Evolutionary conservation across 1,140 invertebrate genomes (phyloP).

Genomic region (Triops cancriformis): DNA sequence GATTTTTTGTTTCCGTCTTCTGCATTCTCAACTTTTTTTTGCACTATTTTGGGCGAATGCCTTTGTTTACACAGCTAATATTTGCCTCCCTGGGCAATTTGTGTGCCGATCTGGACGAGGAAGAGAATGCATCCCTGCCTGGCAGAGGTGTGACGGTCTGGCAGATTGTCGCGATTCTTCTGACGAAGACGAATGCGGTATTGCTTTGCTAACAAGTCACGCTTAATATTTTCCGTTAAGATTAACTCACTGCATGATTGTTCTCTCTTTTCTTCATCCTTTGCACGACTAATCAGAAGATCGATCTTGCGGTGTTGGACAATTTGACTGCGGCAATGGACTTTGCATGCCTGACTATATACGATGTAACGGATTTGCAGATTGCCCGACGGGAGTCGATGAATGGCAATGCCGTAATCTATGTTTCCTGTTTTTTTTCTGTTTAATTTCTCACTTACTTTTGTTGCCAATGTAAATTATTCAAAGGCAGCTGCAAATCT

Average conservation of each 20-base stretch:
- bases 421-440: neutral
- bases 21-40: neutral
- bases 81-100: neutral
- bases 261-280: too few species aligned
- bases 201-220: neutral
- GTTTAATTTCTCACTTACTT: neutral
- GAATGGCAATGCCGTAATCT: constrained; percentile 39
- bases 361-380: constrained; percentile 39
- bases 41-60: neutral
- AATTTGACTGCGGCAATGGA: constrained; percentile 37
- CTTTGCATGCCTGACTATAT: constrained; percentile 39
- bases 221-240: too few species aligned
- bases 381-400: constrained; percentile 43
- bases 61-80: neutral
- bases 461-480: neutral
- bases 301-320: constrained; percentile 31
- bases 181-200: constrained; percentile 49
- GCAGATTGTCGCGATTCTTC: constrained; percentile 51
- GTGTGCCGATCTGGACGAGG: neutral
- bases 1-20: neutral
- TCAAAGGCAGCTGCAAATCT: too few species aligned
- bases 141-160: constrained; percentile 35
- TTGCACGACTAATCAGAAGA: neutral
- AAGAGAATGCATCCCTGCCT: constrained; percentile 19
- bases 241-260: too few species aligned